phyloP scores from a whole-genome alignment of 2,113 vertebrate species.

The Xiphophorus hellerii region DNA sequence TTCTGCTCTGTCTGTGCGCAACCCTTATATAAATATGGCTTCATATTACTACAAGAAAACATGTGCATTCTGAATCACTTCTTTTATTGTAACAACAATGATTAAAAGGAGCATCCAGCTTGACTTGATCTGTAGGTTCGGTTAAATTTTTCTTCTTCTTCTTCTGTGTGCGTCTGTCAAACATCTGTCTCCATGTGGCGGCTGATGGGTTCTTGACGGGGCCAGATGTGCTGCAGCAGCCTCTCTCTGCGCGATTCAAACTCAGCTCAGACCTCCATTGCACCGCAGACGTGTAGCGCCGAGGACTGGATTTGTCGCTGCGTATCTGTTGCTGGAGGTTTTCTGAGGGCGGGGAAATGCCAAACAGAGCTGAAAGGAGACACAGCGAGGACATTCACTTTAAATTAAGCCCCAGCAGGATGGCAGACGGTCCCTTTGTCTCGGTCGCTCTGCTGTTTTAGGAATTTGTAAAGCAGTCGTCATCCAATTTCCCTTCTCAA shows the following conservation, averaged over 20 bases:
- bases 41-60: too few species aligned
- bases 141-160: neutral
- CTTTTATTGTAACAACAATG: neutral
- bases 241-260: conserved; percentile 42
- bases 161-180: conserved; percentile 14
- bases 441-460: conserved; percentile 13
- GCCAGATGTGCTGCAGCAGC: conserved; percentile 62
- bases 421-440: conserved; percentile 9
- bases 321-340: conserved; percentile 20
- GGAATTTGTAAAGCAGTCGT: conserved; percentile 13
- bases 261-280: conserved; percentile 39
- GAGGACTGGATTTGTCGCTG: conserved; percentile 18
- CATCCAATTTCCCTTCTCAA: conserved; percentile 17
- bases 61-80: neutral
- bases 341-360: neutral
- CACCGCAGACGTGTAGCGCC: conserved; percentile 30
- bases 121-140: neutral
- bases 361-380: conserved; percentile 6
- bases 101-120: neutral
- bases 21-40: neutral
- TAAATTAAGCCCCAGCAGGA: conserved; percentile 10
- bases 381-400: neutral
- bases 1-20: neutral
- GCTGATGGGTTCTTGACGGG: conserved; percentile 55
- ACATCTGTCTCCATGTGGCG: conserved; percentile 63